A percentile compares a stretch with the other conserved stretches of the same genome.
These are phyloP conservation scores for Beris chalybata DNA, from an alignment of 2,888 invertebrate genomes.

Conservation along the genomic window DNA sequence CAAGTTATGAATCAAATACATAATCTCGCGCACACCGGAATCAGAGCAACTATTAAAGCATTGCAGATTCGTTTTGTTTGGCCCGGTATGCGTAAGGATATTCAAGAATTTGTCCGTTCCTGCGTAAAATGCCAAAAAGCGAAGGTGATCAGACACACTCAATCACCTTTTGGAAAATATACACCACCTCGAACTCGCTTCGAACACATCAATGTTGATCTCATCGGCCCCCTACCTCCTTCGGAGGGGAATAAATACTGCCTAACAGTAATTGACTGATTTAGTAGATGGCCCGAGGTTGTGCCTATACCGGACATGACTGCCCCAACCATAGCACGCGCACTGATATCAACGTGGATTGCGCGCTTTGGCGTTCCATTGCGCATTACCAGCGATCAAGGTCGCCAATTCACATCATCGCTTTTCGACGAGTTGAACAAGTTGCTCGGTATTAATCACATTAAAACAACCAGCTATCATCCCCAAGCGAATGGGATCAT, in stretches of 20 bases:
- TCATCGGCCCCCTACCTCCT: not conserved
- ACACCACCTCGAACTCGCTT: not conserved
- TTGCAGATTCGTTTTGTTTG: conserved; percentile 31
- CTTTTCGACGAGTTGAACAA: conserved; percentile 43
- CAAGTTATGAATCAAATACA: conserved; percentile 6
- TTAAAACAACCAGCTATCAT: conserved; percentile 47
- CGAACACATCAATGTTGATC: not conserved
- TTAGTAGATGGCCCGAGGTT: conserved; percentile 9
- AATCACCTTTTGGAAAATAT: not conserved
- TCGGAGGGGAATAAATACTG: conserved; percentile 25
- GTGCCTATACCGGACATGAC: conserved; percentile 31
- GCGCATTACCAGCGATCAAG: conserved; percentile 48
- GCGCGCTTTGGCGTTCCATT: conserved; percentile 51
- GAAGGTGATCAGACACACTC: conserved; percentile 6
- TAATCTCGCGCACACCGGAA: conserved; percentile 1
- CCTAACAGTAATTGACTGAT: conserved; percentile 13
- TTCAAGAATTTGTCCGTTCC: conserved; percentile 1
- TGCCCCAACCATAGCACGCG: conserved; percentile 34
- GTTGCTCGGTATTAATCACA: conserved; percentile 43
- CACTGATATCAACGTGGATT: conserved; percentile 48
- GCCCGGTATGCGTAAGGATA: conserved; percentile 18
- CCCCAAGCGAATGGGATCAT: conserved; percentile 52
- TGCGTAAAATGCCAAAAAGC: conserved; percentile 7
- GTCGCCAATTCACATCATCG: conserved; percentile 47
- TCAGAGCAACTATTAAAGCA: conserved; percentile 15